Percentiles rank a stretch among this genome's conserved stretches.
Conservation (phyloP, 2,888 invertebrate genomes). For the Actias luna region DNA sequence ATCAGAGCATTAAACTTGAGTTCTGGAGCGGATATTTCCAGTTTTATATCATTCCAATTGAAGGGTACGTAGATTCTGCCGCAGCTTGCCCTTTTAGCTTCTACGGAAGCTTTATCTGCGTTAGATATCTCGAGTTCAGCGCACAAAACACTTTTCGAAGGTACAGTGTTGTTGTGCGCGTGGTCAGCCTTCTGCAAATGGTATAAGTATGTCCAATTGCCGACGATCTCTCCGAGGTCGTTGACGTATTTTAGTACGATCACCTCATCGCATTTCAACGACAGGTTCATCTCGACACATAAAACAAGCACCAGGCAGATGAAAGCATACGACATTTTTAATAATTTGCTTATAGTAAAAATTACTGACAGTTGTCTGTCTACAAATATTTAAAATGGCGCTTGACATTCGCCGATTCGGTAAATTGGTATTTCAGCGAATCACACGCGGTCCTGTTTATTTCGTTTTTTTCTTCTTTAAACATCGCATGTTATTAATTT, state of each 20-base stretch:
- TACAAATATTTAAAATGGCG: no score
- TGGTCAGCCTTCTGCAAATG: not conserved
- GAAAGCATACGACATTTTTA: not conserved
- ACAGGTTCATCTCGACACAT: not conserved
- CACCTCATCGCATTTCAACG: not conserved
- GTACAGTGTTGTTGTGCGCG: not conserved
- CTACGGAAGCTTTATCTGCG: not conserved
- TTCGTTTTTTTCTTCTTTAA: no score
- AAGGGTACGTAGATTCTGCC: not conserved
- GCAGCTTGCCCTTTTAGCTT: not conserved
- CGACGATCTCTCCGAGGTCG: not conserved
- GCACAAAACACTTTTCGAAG: not conserved
- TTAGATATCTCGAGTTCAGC: not conserved
- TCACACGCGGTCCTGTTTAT: no score
- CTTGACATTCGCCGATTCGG: no score
- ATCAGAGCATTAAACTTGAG: not conserved
- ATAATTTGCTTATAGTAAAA: not conserved
- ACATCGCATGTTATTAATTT: no score
- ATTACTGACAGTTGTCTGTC: not conserved
- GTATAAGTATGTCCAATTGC: not conserved
- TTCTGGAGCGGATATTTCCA: not conserved
- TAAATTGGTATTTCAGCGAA: no score
- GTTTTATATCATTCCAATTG: not conserved
- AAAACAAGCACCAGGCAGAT: not conserved
- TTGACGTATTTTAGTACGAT: not conserved